These are phyloP conservation scores for Serinus canaria DNA, from an alignment of 2,113 vertebrate species.

Conservation along the genomic window DNA sequence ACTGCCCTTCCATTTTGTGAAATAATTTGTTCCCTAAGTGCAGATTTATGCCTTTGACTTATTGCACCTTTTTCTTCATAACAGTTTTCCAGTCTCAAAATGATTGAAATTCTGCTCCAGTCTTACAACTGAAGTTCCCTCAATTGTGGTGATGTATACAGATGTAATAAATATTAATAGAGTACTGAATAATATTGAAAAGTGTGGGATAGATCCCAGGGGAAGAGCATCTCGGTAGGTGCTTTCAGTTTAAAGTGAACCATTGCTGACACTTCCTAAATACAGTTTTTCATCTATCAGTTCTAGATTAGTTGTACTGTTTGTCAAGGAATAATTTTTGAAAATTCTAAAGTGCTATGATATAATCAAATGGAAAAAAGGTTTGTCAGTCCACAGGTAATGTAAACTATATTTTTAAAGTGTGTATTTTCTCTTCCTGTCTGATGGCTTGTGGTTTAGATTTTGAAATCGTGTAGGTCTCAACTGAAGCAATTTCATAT, in stretches of 20 bases:
- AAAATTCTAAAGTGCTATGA: not conserved
- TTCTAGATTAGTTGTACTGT: not conserved
- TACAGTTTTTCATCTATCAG: not conserved
- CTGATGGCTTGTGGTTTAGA: not conserved
- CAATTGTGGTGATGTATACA: not conserved
- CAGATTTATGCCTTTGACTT: not conserved
- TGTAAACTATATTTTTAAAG: not conserved
- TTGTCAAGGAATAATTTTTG: not conserved
- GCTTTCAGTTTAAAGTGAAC: not conserved
- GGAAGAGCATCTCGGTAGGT: not conserved
- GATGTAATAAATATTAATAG: not conserved
- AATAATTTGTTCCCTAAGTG: not conserved
- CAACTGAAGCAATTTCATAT: not conserved
- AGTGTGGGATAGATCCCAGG: not conserved
- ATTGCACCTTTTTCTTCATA: not conserved
- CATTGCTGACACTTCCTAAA: not conserved
- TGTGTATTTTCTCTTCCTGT: not conserved
- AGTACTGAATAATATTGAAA: not conserved
- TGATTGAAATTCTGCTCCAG: not conserved
- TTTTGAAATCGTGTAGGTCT: not conserved
- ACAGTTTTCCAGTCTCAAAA: not conserved
- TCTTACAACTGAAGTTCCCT: not conserved
- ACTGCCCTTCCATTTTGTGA: not conserved
- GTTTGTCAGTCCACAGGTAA: fast-evolving
- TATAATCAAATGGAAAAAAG: not conserved